Evolutionary conservation across 2,113 vertebrate genomes (phyloP).

Genomic region (Gulo gulo): DNA sequence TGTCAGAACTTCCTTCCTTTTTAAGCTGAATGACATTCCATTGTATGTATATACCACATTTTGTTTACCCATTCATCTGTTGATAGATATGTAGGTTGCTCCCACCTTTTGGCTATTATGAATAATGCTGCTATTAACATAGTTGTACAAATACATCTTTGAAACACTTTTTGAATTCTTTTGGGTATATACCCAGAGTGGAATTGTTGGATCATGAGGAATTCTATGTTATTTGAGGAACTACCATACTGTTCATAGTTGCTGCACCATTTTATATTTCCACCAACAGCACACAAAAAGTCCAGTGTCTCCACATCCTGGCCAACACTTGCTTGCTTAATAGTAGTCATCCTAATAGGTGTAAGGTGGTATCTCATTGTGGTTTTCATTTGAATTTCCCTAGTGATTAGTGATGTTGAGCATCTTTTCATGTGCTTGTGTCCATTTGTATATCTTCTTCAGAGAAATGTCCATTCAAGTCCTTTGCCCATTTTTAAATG

Average conservation of each 20-base stretch:
- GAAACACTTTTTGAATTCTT: conserved; percentile 25
- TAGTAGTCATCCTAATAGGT: background rate
- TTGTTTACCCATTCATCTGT: background rate
- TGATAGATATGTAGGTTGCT: background rate
- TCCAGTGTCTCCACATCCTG: background rate
- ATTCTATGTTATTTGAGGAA: background rate
- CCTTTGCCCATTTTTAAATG: background rate
- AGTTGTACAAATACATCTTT: background rate
- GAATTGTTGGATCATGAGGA: background rate
- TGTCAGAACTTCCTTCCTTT: conserved; percentile 16
- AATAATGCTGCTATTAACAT: background rate
- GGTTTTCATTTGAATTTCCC: conserved; percentile 34
- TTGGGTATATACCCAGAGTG: background rate
- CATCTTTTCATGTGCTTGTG: conserved; percentile 34
- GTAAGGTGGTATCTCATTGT: background rate
- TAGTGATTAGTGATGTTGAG: background rate
- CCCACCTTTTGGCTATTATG: background rate
- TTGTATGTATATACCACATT: conserved; percentile 10
- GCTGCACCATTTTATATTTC: background rate
- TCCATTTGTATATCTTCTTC: conserved; percentile 25
- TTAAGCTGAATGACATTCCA: background rate
- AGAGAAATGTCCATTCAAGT: background rate
- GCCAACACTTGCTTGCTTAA: background rate
- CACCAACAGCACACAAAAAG: background rate
- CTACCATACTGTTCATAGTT: background rate